Evolutionary conservation across 2,113 vertebrate genomes (phyloP).

Genomic region (Crotalus horridus): DNA sequence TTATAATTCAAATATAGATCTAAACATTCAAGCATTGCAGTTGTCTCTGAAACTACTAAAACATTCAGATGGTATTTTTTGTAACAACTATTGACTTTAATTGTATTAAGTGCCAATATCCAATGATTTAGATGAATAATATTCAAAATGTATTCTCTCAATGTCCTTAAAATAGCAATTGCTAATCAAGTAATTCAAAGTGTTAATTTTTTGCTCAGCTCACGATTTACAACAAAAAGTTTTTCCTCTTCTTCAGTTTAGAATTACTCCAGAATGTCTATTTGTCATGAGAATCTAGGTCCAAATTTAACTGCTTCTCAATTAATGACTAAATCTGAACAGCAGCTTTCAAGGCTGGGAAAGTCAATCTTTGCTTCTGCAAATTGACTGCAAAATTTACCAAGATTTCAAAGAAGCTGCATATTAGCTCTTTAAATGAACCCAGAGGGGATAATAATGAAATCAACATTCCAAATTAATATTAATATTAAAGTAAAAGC

Average conservation of each 20-base stretch:
- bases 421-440: not conserved
- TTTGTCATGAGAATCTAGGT: not conserved
- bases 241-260: not conserved
- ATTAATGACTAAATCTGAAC: not conserved
- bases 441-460: not conserved
- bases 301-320: not conserved
- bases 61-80: not conserved
- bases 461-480: not conserved
- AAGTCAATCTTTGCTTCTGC: not conserved
- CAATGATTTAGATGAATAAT: not conserved
- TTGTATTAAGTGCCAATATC: not conserved
- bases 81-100: not conserved
- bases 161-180: not conserved
- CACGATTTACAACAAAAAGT: not conserved
- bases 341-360: not conserved
- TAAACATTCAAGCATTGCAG: not conserved
- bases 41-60: not conserved
- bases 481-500: not conserved
- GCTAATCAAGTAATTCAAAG: not conserved
- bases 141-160: not conserved
- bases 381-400: not conserved
- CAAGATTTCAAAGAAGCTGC: not conserved
- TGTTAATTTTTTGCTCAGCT: not conserved
- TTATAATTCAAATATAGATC: not conserved
- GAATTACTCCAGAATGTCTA: not conserved